phyloP scores from a whole-genome alignment of 2,888 invertebrate species.

The Timema cristinae region DNA sequence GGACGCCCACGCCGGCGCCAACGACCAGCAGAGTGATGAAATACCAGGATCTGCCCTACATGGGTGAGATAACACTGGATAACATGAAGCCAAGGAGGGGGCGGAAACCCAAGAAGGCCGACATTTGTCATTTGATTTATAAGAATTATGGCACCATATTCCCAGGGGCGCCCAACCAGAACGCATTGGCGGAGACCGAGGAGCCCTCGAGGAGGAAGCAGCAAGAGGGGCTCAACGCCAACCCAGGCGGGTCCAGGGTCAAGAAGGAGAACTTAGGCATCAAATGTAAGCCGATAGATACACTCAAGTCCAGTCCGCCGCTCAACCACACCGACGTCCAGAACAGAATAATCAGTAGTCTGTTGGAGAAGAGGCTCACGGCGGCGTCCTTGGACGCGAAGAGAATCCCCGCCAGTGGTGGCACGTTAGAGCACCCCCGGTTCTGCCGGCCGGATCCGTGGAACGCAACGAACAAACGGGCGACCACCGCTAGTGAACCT shows the following conservation, averaged over 20 bases:
- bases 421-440: neutral
- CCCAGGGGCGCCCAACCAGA: conserved; percentile 60
- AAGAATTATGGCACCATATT: conserved; percentile 87
- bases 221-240: neutral
- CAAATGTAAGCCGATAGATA: conserved; percentile 26
- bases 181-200: conserved; percentile 16
- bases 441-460: conserved; percentile 15
- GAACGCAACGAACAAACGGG: neutral
- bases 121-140: conserved; percentile 86
- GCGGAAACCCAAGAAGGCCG: conserved; percentile 86
- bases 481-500: neutral
- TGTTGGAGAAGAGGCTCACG: conserved; percentile 64
- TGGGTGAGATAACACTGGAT: conserved; percentile 88
- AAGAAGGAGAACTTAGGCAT: conserved; percentile 19
- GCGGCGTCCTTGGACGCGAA: conserved; percentile 45
- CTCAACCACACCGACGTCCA: conserved; percentile 60
- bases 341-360: conserved; percentile 64
- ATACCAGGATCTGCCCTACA: conserved; percentile 81
- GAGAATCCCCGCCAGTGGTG: neutral
- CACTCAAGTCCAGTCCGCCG: conserved; percentile 21
- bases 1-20: conserved; percentile 34
- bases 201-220: conserved; percentile 9
- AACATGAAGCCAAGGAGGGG: conserved; percentile 83
- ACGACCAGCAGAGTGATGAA: conserved; percentile 52
- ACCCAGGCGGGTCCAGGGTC: neutral